These are phyloP conservation scores for Notolepis coatsorum DNA, from an alignment of 2,797 vertebrate species.

Conservation along the genomic window DNA sequence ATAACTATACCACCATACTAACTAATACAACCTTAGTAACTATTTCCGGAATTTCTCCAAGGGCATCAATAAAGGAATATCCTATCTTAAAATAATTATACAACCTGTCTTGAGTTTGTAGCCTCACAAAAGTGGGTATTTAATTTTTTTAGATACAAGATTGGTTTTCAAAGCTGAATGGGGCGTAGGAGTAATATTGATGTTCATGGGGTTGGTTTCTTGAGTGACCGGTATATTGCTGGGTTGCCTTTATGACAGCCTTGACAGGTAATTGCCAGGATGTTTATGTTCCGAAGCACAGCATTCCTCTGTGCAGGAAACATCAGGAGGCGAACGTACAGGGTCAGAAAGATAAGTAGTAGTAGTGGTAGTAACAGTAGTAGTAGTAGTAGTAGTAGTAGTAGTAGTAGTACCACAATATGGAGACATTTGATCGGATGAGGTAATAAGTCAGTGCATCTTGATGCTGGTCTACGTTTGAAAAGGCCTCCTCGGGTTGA, in stretches of 20 bases:
- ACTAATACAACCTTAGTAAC: no score
- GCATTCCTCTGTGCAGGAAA: constrained; percentile 2
- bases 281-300: background rate
- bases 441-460: constrained; percentile 52
- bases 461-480: constrained; percentile 40
- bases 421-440: constrained; percentile 51
- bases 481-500: constrained; percentile 47
- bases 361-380: no score
- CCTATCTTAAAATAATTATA: no score
- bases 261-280: background rate
- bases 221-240: background rate
- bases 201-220: constrained; percentile 3
- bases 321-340: constrained; percentile 32
- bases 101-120: no score
- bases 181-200: background rate
- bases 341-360: constrained; percentile 42
- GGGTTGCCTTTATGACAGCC: background rate
- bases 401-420: no score
- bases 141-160: background rate
- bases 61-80: no score
- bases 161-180: background rate
- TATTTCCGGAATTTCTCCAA: no score
- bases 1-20: no score
- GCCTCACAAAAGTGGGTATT: no score
- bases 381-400: no score